Base-by-base conservation (phyloP, 2,797 vertebrate genomes). In the Cryptoblepharus egeriae region DNA sequence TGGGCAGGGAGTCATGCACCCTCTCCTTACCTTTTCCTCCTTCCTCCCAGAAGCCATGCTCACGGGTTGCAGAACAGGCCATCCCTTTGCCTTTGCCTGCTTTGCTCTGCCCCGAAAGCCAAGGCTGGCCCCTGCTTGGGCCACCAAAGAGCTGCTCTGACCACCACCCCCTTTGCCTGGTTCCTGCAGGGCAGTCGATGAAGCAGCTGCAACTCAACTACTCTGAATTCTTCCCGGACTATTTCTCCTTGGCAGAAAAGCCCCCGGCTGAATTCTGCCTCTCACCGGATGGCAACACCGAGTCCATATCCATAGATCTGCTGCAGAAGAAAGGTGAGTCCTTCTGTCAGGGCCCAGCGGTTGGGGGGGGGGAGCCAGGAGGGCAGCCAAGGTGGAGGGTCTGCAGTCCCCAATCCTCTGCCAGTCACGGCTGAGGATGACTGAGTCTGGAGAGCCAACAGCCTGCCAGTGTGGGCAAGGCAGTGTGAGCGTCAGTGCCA, bases 201-300 rank as follows among this genome's bases (percentile, higher is more conserved):
- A 97, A 95, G 86, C 96, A 94, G 37, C 94, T 95, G 28, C 96
- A 96, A 70, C 94, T 96, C 90, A 97, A 95, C 92, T 97, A 96
- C 93, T 96, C 95, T 39, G 98, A 99, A 92, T 97, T 97, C 90
- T 96, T 98, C 90, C 97, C 97, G 0, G 98, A 99, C 88, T 99
- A 98, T 88, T 98, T 99, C 93, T 99, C 98, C 1, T 91, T 99
- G 94, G 96, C 97, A 0, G 98, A 99, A 95, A 98, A 96, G 69
- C 98, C 98, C 0, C 98, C 98, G 0, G 97, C 98, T 61, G 98
- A 99, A 93, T 99, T 99, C 93, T 99, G 98, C 89, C 97, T 99
- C 28, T 99, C 98, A 9, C 98, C 98, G 0, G 98, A 99, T 9
- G 96, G 97, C 39, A 97, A 94, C 58, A 93, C 97, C 0, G 97